phyloP scores from a whole-genome alignment of 2,888 invertebrate species.

The Cosmopolites sordidus region DNA sequence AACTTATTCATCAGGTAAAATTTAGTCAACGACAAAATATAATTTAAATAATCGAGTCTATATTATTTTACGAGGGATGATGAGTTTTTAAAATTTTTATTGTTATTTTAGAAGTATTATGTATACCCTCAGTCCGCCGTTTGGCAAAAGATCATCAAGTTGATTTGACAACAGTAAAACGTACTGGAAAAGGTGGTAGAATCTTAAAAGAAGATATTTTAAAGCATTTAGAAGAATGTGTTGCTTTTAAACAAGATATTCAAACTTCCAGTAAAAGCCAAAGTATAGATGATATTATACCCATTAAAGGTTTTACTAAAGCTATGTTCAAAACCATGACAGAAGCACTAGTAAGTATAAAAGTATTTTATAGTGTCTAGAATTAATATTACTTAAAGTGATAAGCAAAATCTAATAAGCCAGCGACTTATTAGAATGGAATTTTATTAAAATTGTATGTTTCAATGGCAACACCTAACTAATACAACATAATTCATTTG shows the following conservation, averaged over 20 bases:
- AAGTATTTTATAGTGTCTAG: no score
- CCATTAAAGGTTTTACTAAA: conserved; percentile 75
- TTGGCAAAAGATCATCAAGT: conserved; percentile 87
- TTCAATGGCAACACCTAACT: no score
- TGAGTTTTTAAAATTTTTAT: no score
- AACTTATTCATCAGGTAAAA: no score
- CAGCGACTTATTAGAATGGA: no score
- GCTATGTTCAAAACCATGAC: conserved; percentile 98
- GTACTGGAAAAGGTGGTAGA: conserved; percentile 84
- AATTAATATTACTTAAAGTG: no score
- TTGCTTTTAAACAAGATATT: conserved; percentile 15
- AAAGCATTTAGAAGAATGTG: conserved; percentile 54
- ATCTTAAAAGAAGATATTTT: conserved; percentile 95
- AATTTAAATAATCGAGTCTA: no score
- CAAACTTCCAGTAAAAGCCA: not conserved
- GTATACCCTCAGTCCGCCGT: conserved; percentile 90
- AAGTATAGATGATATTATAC: not conserved
- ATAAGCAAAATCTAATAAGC: no score
- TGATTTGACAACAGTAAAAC: conserved; percentile 64
- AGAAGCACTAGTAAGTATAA: conserved; percentile 62
- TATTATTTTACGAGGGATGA: no score
- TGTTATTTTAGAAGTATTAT: conserved; percentile 37
- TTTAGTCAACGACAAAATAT: no score
- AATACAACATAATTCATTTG: no score
- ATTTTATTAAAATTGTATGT: no score